Evolutionary conservation across 2,888 invertebrate species (phyloP).

Genomic region (Caenorhabditis virilis): DNA sequence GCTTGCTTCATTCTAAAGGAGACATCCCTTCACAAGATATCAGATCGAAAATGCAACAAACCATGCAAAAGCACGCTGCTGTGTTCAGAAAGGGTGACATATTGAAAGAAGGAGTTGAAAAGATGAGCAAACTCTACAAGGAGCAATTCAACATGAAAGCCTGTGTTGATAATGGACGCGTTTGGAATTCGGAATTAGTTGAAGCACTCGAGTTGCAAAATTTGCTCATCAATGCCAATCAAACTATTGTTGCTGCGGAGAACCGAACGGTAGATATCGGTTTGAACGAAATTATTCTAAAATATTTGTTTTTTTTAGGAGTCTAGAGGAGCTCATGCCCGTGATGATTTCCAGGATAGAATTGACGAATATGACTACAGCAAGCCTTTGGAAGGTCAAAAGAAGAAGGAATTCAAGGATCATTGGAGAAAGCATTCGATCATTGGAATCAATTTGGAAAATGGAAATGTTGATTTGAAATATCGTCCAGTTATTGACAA

Average conservation of each 20-base stretch:
- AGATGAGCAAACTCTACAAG: conserved; percentile 81
- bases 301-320: conserved; percentile 73
- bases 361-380: conserved; percentile 91
- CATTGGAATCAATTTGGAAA: conserved; percentile 77
- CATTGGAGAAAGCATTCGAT: conserved; percentile 99
- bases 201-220: conserved; percentile 97
- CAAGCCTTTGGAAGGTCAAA: conserved; percentile 86
- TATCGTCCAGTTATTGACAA: conserved; percentile 93
- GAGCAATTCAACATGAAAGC: conserved; percentile 76
- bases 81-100: conserved; percentile 90
- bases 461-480: conserved; percentile 78
- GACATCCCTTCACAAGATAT: conserved; percentile 78
- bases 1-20: conserved; percentile 68
- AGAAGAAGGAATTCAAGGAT: conserved; percentile 77
- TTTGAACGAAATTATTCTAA: background rate
- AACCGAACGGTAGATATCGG: conserved; percentile 76
- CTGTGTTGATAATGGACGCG: conserved; percentile 75
- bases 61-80: conserved; percentile 96
- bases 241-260: conserved; percentile 89
- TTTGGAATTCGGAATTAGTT: conserved; percentile 96
- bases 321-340: conserved; percentile 93
- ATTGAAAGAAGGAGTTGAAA: conserved; percentile 79
- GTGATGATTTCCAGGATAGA: conserved; percentile 91
- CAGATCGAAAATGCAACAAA: conserved; percentile 88
- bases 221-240: conserved; percentile 87